Evolutionary conservation across 2,888 invertebrate species (phyloP), one percentile per base, ranked within the genome.

Genomic region (Drosophila sordidula): DNA sequence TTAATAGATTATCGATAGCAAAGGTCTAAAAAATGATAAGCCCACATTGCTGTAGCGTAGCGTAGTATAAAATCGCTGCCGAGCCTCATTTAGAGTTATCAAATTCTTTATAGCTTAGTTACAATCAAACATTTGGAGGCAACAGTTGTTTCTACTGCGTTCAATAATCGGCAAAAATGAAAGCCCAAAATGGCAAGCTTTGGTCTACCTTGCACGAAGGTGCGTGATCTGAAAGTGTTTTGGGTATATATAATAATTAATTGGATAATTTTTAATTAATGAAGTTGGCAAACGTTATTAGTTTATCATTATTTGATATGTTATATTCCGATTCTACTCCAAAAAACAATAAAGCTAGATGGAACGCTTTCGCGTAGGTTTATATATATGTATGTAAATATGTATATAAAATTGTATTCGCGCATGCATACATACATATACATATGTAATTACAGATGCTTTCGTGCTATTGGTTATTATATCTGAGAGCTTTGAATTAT

Each of bases 151-250:
- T 22, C 14, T 18, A 46, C 36, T 46, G 16, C 11, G 18, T 16
- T n/a, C n/a, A 54, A 64, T 65, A 76, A 65, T 50, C 12, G 16
- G 34, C 0, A 3, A 66, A 34, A 50, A 86, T 77, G 77, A 75
- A 73, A 47, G 36, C 62, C 12, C 46, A 68, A 25, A 80, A 75
- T 39, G 84, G 89, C 36, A 80, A 77, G 78, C 67, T 87, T 55
- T 91, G 87, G 89, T 73, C 75, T 42, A 78, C 66, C 12, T 52
- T 89, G 18, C 58, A 74, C 51, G 72, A 82, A 38, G 86, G 86
- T 79, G 29, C 16, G 75, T 63, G 12, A 22, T 41, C 6, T 26
- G 5, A 49, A 57, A 52, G 39, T 63, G 45, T 34, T 39, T 29
- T 8, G n/a, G 4, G n/a, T 18, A 1, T 26, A 25, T 29, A 18